Evolutionary conservation across 2,797 vertebrate genomes (phyloP).

Genomic region (Sphenodon punctatus): DNA sequence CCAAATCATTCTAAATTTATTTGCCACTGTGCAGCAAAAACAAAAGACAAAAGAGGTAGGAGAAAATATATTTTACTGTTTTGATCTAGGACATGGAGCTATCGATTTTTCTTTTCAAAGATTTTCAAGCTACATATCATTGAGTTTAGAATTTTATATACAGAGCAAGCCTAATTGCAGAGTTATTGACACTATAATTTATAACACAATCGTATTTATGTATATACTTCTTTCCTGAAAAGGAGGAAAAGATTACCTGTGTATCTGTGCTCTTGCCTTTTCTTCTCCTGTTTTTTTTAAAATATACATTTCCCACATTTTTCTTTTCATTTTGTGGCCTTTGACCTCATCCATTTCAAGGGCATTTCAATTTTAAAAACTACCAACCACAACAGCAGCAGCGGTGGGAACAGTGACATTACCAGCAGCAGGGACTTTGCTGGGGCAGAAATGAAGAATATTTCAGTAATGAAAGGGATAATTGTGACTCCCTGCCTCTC

Average conservation of each 20-base stretch:
- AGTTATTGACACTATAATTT: neutral
- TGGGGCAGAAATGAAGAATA: conserved; percentile 50
- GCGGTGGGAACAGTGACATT: conserved; percentile 44
- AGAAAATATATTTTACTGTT: rapidly evolving
- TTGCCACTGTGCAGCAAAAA: neutral
- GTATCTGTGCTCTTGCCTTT: neutral
- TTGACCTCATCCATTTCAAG: conserved; percentile 63
- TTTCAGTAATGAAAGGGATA: conserved; percentile 68
- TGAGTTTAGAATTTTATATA: neutral
- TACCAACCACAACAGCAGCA: conserved; percentile 38
- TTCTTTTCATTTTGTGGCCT: conserved; percentile 46
- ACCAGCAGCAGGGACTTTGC: conserved; percentile 55
- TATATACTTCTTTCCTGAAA: neutral
- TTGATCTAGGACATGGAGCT: neutral
- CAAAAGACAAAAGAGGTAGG: neutral
- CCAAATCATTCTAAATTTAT: neutral
- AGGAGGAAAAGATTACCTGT: neutral
- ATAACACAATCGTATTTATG: neutral
- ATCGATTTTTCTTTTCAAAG: neutral
- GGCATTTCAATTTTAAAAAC: conserved; percentile 55
- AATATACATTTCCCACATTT: conserved; percentile 24
- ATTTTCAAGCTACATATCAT: neutral
- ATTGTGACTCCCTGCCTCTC: conserved; percentile 70
- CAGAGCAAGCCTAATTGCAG: neutral
- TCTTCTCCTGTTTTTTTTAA: neutral